Base-by-base conservation (phyloP, 1,140 invertebrate genomes). In the Chrysoperla carnea region DNA sequence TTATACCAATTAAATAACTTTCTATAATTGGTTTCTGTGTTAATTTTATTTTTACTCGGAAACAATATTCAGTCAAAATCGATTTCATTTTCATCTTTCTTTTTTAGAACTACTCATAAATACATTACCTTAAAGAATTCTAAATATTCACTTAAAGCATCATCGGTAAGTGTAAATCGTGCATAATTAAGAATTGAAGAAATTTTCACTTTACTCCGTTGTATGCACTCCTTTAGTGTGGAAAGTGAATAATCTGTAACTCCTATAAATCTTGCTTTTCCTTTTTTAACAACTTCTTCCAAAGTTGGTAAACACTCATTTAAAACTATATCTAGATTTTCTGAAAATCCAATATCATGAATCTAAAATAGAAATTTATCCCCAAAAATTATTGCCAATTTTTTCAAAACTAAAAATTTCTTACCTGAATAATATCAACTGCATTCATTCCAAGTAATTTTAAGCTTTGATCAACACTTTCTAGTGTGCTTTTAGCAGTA, bases 311-410 rank as follows among this genome's bases (percentile, higher is more conserved):
- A 53, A 0, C 88, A 91, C 67, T 94, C 85, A 29, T 84, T 81
- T 4, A 92, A 48, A 6, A 96, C 69, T 28, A 85, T 64, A 28
- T 89, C 76, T 4, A 79, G 55, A 45, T 70, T 74, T 12, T 76
- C 70, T 2, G 83, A 82, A 61, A 92, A 95, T 57, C 94, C 90
- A 38, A 88, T 68, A 55, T 96, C 91, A 54, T 95, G 90, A 28
- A 92, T 72, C 84, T 94, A 59, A 12, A 33, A 59, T n/a, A n/a
- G n/a, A n/a, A n/a, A n/a, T 36, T 53, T 31, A 31, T 31, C 29
- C n/a, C n/a, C n/a, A n/a, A n/a, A n/a, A n/a, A n/a, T n/a, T n/a
- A n/a, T n/a, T n/a, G n/a, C n/a, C 17, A 23, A 23, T 23, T 23
- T 23, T 23, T 23, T 23, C 5, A 23, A 23, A 23, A 23, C 17